Evolutionary conservation across 2,113 vertebrate genomes (phyloP), one percentile per base, ranked within the genome.

Genomic region (Pituophis catenifer): DNA sequence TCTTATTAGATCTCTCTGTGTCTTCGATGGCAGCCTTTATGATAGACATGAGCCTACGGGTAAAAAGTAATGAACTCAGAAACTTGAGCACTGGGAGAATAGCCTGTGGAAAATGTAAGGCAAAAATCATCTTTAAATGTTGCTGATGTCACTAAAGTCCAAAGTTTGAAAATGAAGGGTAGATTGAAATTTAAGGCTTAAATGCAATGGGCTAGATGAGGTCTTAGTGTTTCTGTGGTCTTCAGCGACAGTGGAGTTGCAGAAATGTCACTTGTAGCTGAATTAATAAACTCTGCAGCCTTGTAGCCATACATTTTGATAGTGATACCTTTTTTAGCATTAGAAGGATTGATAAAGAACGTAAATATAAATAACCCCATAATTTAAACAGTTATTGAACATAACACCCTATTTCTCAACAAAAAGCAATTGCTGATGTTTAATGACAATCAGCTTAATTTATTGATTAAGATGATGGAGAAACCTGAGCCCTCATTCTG

Each of bases 111-210:
- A 33, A 91, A 86, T 6, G 7, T 89, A 57, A 50, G 88, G 26
- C 1, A 93, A 59, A 26, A 0, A 0, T 15, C 57, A 52, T 0
- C 0, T 90, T 81, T n/a, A 52, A 0, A 0, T 85, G 50, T 26
- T 3, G 29, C 3, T 9, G 0, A 3, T 24, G 48, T 52, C 89
- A 81, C 0, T 33, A 38, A 58, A 88, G 93, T 89, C 57, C 0
- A 54, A 11, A 24, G 59, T 91, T 29, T 48, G 15, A 19, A 75
- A 94, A 92, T 48, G 75, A 75, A 33, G 89, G 1, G 89, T 52
- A 93, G 2, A 5, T 93, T 93, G 2, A 53, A 86, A 94, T 93
- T 59, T 89, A 88, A 52, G 21, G 1, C 5, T 86, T 29, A 70
- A 44, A 81, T 81, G 91, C 50, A 75, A 88, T 0, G 0, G 10